Percentiles rank a stretch among this genome's conserved stretches.
Conservation (phyloP, 1,140 invertebrate genomes). For the Yoshiicerus persimilis region DNA sequence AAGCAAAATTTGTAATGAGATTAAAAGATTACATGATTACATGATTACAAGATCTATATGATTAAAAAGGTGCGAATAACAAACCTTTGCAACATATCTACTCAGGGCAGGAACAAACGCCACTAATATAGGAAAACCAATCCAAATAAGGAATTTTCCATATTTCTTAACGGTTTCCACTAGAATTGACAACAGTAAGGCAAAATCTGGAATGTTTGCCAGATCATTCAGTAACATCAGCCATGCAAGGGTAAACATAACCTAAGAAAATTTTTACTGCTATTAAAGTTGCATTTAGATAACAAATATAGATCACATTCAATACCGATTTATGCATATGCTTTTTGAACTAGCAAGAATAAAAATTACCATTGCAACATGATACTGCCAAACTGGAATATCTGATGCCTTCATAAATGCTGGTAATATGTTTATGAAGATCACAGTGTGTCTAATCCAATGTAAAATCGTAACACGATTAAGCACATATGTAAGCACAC, state of each 20-base stretch:
- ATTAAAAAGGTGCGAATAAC: neutral
- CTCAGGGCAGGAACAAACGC: neutral
- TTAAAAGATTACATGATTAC: neutral
- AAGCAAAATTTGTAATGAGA: neutral
- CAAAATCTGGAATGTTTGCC: neutral
- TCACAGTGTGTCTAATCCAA: neutral
- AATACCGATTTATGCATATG: no score
- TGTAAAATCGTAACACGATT: neutral
- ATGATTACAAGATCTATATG: no score
- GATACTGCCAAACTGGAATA: neutral
- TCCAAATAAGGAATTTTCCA: neutral
- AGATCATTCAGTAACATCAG: neutral
- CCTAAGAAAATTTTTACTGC: neutral
- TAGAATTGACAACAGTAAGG: neutral
- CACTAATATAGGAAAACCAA: neutral
- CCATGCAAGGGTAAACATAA: neutral
- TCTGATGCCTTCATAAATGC: neutral
- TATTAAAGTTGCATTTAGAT: no score
- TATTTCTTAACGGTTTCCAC: neutral
- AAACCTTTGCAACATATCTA: neutral
- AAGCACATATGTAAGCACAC: neutral
- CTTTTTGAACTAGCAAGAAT: no score
- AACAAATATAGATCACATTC: no score
- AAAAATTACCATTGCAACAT: neutral
- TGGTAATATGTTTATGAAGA: neutral